phyloP scores from a whole-genome alignment of 64 coral and sea anemone species.

The Acropora tenuis region DNA sequence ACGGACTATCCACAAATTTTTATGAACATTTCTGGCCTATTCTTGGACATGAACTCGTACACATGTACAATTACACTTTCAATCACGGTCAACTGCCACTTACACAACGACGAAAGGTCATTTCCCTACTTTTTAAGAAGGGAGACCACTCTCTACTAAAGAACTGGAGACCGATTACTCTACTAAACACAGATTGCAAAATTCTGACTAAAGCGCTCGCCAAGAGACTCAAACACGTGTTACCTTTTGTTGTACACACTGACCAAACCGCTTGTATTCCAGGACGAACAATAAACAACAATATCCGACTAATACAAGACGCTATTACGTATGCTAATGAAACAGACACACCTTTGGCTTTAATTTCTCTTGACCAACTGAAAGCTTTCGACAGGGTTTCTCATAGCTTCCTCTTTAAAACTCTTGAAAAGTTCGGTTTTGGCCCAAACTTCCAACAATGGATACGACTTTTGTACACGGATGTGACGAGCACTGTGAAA shows the following conservation, averaged over 20 bases:
- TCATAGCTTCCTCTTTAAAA: neutral
- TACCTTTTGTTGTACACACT: neutral
- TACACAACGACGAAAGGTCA: neutral
- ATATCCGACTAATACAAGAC: neutral
- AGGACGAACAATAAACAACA: neutral
- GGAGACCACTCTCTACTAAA: neutral
- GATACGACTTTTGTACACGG: neutral
- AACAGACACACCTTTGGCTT: neutral
- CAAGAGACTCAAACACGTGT: neutral
- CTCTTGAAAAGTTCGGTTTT: neutral
- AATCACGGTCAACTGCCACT: neutral
- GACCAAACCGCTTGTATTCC: neutral
- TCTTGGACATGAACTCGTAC: too few relatives aligned
- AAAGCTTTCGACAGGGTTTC: neutral
- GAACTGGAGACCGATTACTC: neutral
- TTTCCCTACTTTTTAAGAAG: neutral
- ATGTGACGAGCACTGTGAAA: neutral
- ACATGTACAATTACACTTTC: neutral
- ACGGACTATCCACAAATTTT: too few relatives aligned
- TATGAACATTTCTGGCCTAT: too few relatives aligned
- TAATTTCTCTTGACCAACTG: slow-evolving; percentile 9
- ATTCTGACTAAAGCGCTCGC: neutral
- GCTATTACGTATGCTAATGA: neutral
- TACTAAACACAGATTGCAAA: slow-evolving; percentile 24
- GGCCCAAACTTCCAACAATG: neutral